phyloP scores from a whole-genome alignment of 1,140 invertebrate genomes.

The Drosophila asahinai region DNA sequence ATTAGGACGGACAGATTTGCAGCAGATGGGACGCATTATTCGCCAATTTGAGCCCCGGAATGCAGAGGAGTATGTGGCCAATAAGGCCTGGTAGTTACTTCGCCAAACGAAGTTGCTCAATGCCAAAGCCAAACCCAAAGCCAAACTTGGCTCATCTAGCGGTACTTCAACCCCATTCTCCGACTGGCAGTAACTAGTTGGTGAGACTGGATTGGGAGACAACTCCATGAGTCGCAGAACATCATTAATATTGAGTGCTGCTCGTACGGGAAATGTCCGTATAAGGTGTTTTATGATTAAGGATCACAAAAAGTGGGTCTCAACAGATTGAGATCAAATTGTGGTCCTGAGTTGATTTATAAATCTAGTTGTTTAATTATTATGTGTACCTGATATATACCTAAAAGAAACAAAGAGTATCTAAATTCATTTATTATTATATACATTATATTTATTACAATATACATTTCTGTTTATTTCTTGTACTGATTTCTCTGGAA shows the following conservation, averaged over 20 bases:
- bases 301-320: slow-evolving; percentile 19
- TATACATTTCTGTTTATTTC: neutral
- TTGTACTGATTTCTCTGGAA: neutral
- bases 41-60: slow-evolving; percentile 34
- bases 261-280: slow-evolving; percentile 4
- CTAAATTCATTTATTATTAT: too few species aligned
- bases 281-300: slow-evolving; percentile 2
- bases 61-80: slow-evolving; percentile 31
- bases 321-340: neutral
- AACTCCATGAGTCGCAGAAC: slow-evolving; percentile 9
- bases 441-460: too few species aligned
- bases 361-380: neutral
- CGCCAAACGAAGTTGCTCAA: slow-evolving; percentile 20
- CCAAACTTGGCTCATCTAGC: slow-evolving; percentile 35
- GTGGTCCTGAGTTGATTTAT: neutral
- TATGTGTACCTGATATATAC: neutral
- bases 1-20: slow-evolving; percentile 34
- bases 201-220: slow-evolving; percentile 12
- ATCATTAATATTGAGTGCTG: slow-evolving; percentile 23
- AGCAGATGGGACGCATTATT: slow-evolving; percentile 34
- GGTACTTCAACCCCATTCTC: slow-evolving; percentile 37
- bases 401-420: too few species aligned
- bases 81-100: slow-evolving; percentile 29
- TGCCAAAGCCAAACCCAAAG: slow-evolving; percentile 37
- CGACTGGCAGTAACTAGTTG: slow-evolving; percentile 11